phyloP scores from a whole-genome alignment of 2,797 vertebrate genomes.

The Parauchenoglanis ngamensis region DNA sequence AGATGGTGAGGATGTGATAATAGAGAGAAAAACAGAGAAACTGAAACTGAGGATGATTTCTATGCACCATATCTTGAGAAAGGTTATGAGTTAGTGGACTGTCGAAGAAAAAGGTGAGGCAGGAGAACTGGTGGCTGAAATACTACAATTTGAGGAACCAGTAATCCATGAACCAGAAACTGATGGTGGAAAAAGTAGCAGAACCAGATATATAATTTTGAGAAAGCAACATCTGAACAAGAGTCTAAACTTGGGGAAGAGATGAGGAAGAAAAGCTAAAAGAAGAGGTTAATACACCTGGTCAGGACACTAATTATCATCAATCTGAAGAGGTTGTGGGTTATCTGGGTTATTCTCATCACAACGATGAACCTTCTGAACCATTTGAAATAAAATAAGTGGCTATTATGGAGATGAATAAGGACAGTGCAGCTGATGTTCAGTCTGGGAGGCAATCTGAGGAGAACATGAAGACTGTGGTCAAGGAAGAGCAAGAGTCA shows the following conservation, averaged over 20 bases:
- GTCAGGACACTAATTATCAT: slow-evolving; percentile 28
- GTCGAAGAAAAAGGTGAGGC: background rate
- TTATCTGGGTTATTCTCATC: slow-evolving; percentile 43
- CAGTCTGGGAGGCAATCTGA: slow-evolving; percentile 29
- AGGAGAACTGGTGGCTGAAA: background rate
- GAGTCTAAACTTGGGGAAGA: background rate
- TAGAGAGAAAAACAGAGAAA: background rate
- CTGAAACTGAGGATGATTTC: background rate
- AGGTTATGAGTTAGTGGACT: too few species aligned
- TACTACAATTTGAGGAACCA: background rate
- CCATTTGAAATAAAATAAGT: slow-evolving; percentile 10
- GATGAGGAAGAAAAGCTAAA: background rate
- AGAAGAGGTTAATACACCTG: slow-evolving; percentile 27
- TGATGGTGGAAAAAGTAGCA: background rate
- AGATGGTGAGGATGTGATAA: background rate
- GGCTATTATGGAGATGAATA: background rate
- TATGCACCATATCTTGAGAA: background rate
- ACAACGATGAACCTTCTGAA: slow-evolving; percentile 12
- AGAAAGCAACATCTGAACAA: slow-evolving; percentile 5
- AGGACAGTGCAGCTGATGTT: slow-evolving; percentile 14
- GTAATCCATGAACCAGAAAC: background rate
- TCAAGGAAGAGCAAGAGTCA: slow-evolving; percentile 41
- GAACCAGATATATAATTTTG: slow-evolving; percentile 4
- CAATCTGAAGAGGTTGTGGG: slow-evolving; percentile 39
- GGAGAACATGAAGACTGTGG: slow-evolving; percentile 38